A percentile compares a stretch with the other conserved stretches of the same genome.
Conservation (phyloP, 2,113 vertebrate genomes). For the Macroglossus sobrinus region DNA sequence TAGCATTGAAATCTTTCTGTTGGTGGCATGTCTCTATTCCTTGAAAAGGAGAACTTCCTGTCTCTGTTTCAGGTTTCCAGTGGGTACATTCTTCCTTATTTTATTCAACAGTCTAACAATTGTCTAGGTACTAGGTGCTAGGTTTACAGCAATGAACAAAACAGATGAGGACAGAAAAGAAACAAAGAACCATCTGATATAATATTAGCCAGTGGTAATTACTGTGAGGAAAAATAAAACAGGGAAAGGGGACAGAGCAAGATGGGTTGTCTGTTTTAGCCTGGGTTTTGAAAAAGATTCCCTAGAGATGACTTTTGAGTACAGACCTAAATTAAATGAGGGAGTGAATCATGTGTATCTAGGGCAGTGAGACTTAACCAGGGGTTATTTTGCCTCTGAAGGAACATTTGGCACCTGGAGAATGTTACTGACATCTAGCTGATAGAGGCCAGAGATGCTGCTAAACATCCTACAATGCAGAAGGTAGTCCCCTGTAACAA, state of each 20-base stretch:
- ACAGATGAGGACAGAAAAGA: neutral
- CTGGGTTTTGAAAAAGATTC: slow-evolving; percentile 28
- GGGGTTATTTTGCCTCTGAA: neutral
- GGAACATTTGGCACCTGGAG: slow-evolving; percentile 13
- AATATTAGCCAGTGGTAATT: neutral
- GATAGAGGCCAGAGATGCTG: neutral
- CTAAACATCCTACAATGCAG: neutral
- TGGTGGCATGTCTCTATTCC: neutral
- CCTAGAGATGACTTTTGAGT: slow-evolving; percentile 50
- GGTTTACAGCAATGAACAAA: neutral
- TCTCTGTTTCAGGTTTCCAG: neutral
- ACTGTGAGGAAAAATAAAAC: neutral
- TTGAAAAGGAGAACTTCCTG: neutral
- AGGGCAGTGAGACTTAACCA: slow-evolving; percentile 53
- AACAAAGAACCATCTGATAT: neutral
- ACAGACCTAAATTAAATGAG: slow-evolving; percentile 59
- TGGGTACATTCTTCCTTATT: neutral
- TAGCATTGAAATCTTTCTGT: neutral
- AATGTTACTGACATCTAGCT: neutral
- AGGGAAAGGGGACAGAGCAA: neutral
- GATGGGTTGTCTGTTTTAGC: slow-evolving; percentile 13
- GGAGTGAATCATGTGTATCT: slow-evolving; percentile 47
- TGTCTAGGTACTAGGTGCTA: neutral
- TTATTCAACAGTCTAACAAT: neutral
- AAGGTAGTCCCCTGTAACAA: neutral